phyloP scores from a whole-genome alignment of 2,888 invertebrate genomes.

The Mythimna lalbum region DNA sequence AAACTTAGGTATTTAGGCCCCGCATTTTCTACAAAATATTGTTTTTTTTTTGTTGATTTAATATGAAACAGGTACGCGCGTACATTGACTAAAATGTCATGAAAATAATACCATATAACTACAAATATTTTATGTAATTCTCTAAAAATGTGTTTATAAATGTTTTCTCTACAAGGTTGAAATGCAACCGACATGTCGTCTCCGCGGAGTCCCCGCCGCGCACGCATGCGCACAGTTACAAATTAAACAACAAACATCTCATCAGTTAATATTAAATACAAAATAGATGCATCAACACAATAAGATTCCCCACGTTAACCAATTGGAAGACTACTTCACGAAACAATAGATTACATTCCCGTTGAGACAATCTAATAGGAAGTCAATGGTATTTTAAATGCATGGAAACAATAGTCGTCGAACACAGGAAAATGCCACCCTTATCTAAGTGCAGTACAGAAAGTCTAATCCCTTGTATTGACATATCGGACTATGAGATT shows the following conservation, averaged over 20 bases:
- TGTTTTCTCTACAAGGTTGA: slow-evolving; percentile 70
- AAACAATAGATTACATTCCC: slow-evolving; percentile 67
- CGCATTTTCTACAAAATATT: slow-evolving; percentile 75
- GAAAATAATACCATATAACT: slow-evolving; percentile 76
- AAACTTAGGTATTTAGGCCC: slow-evolving; percentile 77
- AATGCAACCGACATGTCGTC: slow-evolving; percentile 67
- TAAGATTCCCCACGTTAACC: slow-evolving; percentile 75
- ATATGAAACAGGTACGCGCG: slow-evolving; percentile 84
- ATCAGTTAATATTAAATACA: slow-evolving; percentile 64
- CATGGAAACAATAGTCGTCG: slow-evolving; percentile 63
- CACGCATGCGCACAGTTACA: slow-evolving; percentile 58
- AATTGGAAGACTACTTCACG: slow-evolving; percentile 84
- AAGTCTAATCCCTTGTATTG: slow-evolving; percentile 85
- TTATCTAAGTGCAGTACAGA: slow-evolving; percentile 82
- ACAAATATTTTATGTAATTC: slow-evolving; percentile 66
- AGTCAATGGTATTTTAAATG: slow-evolving; percentile 67
- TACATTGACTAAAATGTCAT: slow-evolving; percentile 83
- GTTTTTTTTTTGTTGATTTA: slow-evolving; percentile 68
- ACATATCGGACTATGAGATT: slow-evolving; percentile 84
- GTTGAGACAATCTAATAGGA: slow-evolving; percentile 67
- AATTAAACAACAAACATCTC: slow-evolving; percentile 65
- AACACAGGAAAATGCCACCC: slow-evolving; percentile 69
- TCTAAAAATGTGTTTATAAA: slow-evolving; percentile 66
- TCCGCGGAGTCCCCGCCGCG: slow-evolving; percentile 44
- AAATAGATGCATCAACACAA: slow-evolving; percentile 75